Conservation (phyloP, 2,113 vertebrate species). For the Phyllostomus discolor region DNA sequence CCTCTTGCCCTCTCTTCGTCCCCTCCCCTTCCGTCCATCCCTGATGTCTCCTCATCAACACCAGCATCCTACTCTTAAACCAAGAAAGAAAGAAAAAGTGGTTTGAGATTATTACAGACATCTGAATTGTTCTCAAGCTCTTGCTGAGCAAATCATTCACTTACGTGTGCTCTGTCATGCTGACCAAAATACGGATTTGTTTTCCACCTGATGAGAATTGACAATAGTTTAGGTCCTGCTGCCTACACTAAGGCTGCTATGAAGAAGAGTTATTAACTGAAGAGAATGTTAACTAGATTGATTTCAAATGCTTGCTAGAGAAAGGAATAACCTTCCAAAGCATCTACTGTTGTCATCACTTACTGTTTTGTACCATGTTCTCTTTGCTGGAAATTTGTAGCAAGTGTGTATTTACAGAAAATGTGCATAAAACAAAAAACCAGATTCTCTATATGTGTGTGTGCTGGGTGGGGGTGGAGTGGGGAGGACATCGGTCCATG, state of each 20-base stretch:
- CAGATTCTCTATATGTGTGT: background rate
- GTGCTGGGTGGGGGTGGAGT: background rate
- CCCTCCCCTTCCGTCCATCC: accelerated
- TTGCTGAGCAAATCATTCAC: background rate
- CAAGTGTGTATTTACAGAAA: constrained; percentile 24
- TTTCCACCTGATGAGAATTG: background rate
- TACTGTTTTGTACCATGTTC: background rate
- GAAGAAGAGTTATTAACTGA: constrained; percentile 8
- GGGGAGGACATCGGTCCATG: background rate
- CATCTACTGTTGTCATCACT: background rate
- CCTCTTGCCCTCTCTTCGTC: background rate
- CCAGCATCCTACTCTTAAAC: background rate
- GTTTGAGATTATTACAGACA: background rate
- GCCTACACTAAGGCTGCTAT: background rate
- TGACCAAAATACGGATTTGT: background rate
- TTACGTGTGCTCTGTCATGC: background rate
- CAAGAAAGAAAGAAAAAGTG: background rate
- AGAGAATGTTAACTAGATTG: background rate
- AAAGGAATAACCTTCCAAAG: background rate
- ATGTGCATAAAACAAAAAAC: background rate
- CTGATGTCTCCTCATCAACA: background rate
- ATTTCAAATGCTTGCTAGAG: background rate
- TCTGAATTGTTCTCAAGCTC: background rate
- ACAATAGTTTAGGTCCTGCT: background rate
- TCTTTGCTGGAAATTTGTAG: constrained; percentile 12